Conservation (phyloP, 2,888 invertebrate genomes). For the Antheraea yamamai region DNA sequence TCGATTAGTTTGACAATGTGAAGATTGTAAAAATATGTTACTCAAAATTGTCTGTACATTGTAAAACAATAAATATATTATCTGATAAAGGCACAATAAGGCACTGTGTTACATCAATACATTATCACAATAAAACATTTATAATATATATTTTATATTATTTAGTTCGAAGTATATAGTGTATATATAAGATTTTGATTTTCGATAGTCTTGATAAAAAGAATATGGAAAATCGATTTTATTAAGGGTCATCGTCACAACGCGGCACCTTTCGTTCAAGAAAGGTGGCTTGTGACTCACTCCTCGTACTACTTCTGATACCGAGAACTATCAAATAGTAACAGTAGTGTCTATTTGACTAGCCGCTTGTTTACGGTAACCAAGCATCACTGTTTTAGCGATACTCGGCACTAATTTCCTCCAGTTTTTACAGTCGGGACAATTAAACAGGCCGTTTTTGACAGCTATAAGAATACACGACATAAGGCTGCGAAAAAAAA, state of each 20-base stretch:
- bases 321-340: slow-evolving; percentile 1
- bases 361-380: slow-evolving; percentile 49
- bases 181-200: slow-evolving; percentile 41
- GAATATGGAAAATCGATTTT: slow-evolving; percentile 68
- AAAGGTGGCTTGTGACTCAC: slow-evolving; percentile 72
- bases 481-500: too few species aligned
- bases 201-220: slow-evolving; percentile 69
- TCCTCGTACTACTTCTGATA: slow-evolving; percentile 31
- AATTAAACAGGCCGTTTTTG: too few species aligned
- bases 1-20: slow-evolving; percentile 63
- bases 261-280: slow-evolving; percentile 61
- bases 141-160: slow-evolving; percentile 44
- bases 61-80: slow-evolving; percentile 76
- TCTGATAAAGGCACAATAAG: slow-evolving; percentile 78
- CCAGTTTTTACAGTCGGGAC: background rate
- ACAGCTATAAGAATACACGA: too few species aligned
- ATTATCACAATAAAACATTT: slow-evolving; percentile 73
- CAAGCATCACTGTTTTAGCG: slow-evolving; percentile 33
- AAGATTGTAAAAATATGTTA: slow-evolving; percentile 67
- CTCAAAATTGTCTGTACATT: slow-evolving; percentile 65
- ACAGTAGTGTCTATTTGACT: slow-evolving; percentile 38
- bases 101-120: slow-evolving; percentile 78
- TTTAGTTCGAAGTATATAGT: slow-evolving; percentile 26
- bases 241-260: slow-evolving; percentile 57
- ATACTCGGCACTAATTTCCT: background rate